Percentiles rank a stretch among this genome's conserved stretches.
Evolutionary conservation across 2,113 vertebrate genomes (phyloP).

Genomic region (Petrocephalus microphthalmus): DNA sequence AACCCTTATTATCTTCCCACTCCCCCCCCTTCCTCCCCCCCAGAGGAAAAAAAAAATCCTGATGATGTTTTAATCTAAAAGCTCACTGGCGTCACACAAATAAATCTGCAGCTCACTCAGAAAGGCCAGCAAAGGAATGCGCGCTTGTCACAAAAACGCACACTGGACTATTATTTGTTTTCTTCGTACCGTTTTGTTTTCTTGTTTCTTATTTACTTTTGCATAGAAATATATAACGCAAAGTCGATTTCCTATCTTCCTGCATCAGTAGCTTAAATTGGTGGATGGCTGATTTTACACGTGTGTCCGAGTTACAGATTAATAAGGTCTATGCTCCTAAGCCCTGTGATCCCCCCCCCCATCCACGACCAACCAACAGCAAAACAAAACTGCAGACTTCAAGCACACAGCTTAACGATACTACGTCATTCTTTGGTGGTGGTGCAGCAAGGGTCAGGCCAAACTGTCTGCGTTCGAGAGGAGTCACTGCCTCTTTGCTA

Average conservation of each 20-base stretch:
- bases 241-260: background rate
- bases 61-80: slow-evolving; percentile 98
- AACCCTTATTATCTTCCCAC: slow-evolving; percentile 85
- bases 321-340: background rate
- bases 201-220: slow-evolving; percentile 23
- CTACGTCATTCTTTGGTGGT: background rate
- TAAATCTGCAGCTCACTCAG: slow-evolving; percentile 67
- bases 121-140: slow-evolving; percentile 41
- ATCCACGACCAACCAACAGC: background rate
- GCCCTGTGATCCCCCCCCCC: background rate
- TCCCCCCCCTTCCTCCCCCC: slow-evolving; percentile 64
- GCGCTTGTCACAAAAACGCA: slow-evolving; percentile 55
- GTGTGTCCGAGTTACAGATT: background rate
- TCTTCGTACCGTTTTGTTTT: background rate
- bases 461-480: background rate
- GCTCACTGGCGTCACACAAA: slow-evolving; percentile 77
- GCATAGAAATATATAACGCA: slow-evolving; percentile 4
- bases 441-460: background rate
- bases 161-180: background rate
- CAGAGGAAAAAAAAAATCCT: slow-evolving; percentile 62
- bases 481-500: background rate
- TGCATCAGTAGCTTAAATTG: background rate
- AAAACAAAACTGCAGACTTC: background rate
- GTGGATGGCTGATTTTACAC: background rate
- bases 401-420: background rate